Conservation (phyloP, 2,797 vertebrate species). For the Falco peregrinus region DNA sequence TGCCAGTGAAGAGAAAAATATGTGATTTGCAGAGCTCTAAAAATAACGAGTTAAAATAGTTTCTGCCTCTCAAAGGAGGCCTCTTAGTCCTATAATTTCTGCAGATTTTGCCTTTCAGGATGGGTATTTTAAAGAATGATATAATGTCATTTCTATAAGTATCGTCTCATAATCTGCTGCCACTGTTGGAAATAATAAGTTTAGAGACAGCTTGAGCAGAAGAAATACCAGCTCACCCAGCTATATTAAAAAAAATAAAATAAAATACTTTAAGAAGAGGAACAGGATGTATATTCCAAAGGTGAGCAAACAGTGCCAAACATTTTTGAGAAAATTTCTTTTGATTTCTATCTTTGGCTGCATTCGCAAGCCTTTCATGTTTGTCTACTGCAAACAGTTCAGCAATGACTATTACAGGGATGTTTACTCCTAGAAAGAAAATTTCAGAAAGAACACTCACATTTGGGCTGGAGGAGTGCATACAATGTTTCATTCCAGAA, state of each 20-base stretch:
- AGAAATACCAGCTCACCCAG: conserved; percentile 40
- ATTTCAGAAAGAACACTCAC: background rate
- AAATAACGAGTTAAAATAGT: conserved; percentile 70
- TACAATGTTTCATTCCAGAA: background rate
- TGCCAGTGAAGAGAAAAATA: conserved; percentile 61
- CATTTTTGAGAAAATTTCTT: background rate
- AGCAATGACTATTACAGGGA: background rate
- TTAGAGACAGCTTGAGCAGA: conserved; percentile 49
- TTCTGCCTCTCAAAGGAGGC: conserved; percentile 63
- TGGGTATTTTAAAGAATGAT: conserved; percentile 59
- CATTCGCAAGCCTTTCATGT: background rate
- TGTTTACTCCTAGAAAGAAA: conserved; percentile 18
- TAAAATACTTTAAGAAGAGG: background rate
- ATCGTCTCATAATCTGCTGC: conserved; percentile 37
- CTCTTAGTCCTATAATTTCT: conserved; percentile 64
- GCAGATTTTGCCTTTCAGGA: conserved; percentile 66
- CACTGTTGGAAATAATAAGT: conserved; percentile 35
- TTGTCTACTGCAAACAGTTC: background rate
- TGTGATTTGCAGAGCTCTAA: conserved; percentile 64
- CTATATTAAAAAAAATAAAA: conserved; percentile 19
- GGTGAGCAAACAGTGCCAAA: conserved; percentile 38
- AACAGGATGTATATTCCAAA: background rate
- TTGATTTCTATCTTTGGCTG: background rate
- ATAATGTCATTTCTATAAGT: conserved; percentile 65
- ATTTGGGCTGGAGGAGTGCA: background rate